Evolutionary conservation across 1,140 invertebrate genomes (phyloP), one percentile per base, ranked within the genome.

Genomic region (Geopemphigus sp.): DNA sequence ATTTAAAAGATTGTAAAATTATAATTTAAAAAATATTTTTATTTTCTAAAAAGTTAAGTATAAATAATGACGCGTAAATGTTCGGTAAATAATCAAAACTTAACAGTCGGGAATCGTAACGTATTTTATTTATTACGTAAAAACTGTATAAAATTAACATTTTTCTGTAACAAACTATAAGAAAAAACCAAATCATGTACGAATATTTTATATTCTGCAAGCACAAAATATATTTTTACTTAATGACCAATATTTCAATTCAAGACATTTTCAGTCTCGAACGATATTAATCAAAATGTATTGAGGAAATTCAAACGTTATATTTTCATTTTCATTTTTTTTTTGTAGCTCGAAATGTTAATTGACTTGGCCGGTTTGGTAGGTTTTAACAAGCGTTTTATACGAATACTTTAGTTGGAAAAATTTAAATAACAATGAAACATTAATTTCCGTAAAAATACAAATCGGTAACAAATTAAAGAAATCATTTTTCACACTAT

Each of bases 371-470:
- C 45, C 45, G 39, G 66, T 26, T 50, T 17, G 47, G 8, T 26
- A 1, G 24, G 24, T 53, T 72, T 72, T 19, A 54, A 26, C 1
- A 29, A 54, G 10, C n/a, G 29, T 70, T 29, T 8, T n/a, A n/a
- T 29, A 12, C 47, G 47, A 72, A 72, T 54, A 47, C 47, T 26
- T 72, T 72, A 54, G 15, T 53, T 17, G 26, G 8, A 54, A 72
- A 61, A 53, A n/a, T 22, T 32, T 19, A 72, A 72, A 72, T 72
- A 54, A 72, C 68, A 72, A 72, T 72, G 50, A 24, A 19, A 26
- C 50, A 72, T 72, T 72, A 72, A 72, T 54, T 72, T 72, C 68
- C 3, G 26, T 54, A 32, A 29, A 53, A 72, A 72, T 72, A 54
- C 29, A 68, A 72, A 72, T 72, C 68, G 29, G 68, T 17, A 12